These are phyloP conservation scores for Chroicocephalus ridibundus DNA, from an alignment of 2,113 vertebrate genomes.

Conservation along the genomic window DNA sequence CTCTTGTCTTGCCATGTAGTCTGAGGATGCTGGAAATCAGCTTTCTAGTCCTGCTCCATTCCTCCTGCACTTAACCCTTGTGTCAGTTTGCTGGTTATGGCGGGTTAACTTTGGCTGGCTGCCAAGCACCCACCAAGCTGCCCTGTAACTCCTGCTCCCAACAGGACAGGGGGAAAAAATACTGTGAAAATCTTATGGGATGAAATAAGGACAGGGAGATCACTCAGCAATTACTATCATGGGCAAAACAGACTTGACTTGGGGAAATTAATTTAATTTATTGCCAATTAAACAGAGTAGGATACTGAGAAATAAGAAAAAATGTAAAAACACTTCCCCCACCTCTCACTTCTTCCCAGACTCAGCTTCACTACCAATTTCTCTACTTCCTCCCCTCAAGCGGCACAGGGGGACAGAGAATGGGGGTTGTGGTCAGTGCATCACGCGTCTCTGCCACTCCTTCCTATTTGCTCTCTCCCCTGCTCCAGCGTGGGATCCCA, in stretches of 20 bases:
- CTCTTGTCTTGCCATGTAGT: not conserved
- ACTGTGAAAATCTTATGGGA: not conserved
- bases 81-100: not conserved
- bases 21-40: not conserved
- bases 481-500: not conserved
- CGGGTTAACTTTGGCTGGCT: not conserved
- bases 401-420: rapidly evolving
- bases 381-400: not conserved
- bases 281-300: not conserved
- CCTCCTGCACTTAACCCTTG: not conserved
- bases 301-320: not conserved
- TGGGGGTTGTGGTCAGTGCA: not conserved
- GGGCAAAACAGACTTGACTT: not conserved
- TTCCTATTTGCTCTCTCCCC: not conserved
- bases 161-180: not conserved
- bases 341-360: not conserved
- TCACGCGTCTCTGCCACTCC: not conserved
- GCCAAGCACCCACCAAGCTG: not conserved
- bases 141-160: not conserved
- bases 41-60: not conserved
- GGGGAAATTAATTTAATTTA: not conserved
- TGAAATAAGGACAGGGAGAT: not conserved
- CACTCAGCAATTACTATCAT: not conserved
- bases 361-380: not conserved
- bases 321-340: not conserved